phyloP scores from a whole-genome alignment of 2,113 vertebrate species.

The Scalopus aquaticus region DNA sequence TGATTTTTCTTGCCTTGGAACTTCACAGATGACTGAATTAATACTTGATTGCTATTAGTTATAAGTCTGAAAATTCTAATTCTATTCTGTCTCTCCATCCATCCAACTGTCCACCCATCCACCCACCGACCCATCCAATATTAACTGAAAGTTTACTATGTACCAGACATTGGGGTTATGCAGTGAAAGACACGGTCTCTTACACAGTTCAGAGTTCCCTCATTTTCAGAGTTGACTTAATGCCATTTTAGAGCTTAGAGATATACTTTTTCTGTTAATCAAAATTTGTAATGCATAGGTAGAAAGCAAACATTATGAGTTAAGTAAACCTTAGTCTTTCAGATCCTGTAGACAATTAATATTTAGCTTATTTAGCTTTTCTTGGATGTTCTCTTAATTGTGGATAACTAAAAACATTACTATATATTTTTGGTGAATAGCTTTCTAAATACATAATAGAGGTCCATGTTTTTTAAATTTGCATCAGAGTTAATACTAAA shows the following conservation, averaged over 20 bases:
- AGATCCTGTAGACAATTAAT: conserved; percentile 21
- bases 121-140: neutral
- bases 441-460: conserved; percentile 14
- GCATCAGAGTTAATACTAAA: neutral
- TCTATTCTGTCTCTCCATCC: neutral
- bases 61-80: neutral
- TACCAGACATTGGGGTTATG: neutral
- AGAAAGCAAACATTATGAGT: neutral
- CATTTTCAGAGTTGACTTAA: conserved; percentile 21
- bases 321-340: neutral
- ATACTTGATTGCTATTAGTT: neutral
- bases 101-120: neutral
- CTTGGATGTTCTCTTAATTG: neutral
- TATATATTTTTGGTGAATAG: neutral
- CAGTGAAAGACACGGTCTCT: neutral
- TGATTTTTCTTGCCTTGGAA: neutral
- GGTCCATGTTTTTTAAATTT: neutral
- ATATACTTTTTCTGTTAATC: conserved; percentile 19
- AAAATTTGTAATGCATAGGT: neutral
- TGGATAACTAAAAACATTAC: conserved; percentile 38
- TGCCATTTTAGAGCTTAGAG: conserved; percentile 29
- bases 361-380: neutral
- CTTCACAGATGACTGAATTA: conserved; percentile 6
- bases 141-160: neutral
- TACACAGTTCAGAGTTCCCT: neutral